Evolutionary conservation across 1,140 invertebrate genomes (phyloP).

Genomic region (Notospermus geniculatus): DNA sequence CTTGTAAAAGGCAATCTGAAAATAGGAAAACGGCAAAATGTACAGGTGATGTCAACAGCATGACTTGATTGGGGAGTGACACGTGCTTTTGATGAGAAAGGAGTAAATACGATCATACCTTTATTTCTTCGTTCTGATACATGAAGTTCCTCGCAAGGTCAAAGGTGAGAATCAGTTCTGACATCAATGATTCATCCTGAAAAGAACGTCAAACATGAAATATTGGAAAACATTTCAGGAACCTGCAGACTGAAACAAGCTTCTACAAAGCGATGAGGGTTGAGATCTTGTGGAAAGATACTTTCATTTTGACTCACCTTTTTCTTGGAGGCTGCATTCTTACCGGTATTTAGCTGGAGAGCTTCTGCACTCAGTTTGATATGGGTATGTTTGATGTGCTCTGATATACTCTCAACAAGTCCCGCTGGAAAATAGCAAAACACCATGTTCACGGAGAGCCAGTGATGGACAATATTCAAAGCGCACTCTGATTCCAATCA

Average conservation of each 20-base stretch:
- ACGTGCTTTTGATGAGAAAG: no score
- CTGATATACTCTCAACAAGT: slow-evolving; percentile 45
- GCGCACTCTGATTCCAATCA: no score
- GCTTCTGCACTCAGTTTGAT: slow-evolving; percentile 43
- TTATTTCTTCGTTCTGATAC: slow-evolving; percentile 16
- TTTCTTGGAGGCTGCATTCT: slow-evolving; percentile 31
- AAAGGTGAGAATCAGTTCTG: slow-evolving; percentile 20
- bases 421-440: slow-evolving; percentile 30
- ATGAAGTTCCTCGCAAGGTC: slow-evolving; percentile 24
- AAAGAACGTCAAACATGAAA: not conserved
- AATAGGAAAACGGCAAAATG: not conserved
- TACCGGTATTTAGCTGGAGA: slow-evolving; percentile 33
- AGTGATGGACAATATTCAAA: no score
- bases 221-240: no score
- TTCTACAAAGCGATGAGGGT: no score
- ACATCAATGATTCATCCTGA: slow-evolving; percentile 13
- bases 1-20: not conserved
- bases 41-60: no score
- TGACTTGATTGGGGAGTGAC: no score
- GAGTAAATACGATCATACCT: no score
- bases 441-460: no score
- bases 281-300: no score
- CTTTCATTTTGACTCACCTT: no score
- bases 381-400: slow-evolving; percentile 44
- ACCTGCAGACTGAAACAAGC: no score